Percentiles rank a stretch among this genome's conserved stretches.
phyloP scores from a whole-genome alignment of 2,797 vertebrate genomes.

The Erethizon dorsatum region DNA sequence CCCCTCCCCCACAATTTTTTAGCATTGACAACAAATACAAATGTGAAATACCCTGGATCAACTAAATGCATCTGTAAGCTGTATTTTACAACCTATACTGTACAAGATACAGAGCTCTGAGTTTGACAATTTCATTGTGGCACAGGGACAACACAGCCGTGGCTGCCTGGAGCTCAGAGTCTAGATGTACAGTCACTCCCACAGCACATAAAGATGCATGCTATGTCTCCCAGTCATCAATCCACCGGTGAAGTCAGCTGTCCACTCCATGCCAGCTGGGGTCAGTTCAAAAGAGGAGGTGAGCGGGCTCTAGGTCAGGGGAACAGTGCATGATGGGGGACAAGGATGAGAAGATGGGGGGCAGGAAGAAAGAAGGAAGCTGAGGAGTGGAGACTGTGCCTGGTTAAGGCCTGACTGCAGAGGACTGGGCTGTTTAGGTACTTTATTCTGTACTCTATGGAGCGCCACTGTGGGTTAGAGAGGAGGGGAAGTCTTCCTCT shows the following conservation, averaged over 20 bases:
- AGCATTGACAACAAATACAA: not conserved
- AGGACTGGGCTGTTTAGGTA: not conserved
- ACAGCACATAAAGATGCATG: not conserved
- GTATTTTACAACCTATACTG: not conserved
- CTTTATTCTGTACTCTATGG: slow-evolving; percentile 38
- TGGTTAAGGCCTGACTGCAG: not conserved
- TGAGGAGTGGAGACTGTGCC: not conserved
- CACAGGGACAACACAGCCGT: not conserved
- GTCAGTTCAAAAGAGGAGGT: slow-evolving; percentile 15
- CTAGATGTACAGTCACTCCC: not conserved
- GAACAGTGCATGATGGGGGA: not conserved
- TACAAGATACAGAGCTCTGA: not conserved
- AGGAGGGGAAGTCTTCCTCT: not conserved
- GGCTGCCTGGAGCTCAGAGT: not conserved
- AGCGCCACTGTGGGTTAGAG: not conserved
- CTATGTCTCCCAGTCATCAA: not conserved
- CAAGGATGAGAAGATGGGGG: not conserved
- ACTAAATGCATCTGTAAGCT: not conserved
- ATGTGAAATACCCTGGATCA: not conserved
- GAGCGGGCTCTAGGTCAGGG: not conserved
- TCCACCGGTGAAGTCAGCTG: not conserved
- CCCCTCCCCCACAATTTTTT: not conserved
- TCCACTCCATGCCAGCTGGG: not conserved
- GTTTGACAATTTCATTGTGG: not conserved
- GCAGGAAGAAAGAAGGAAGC: not conserved